Evolutionary conservation across 2,888 invertebrate species (phyloP), one percentile per base, ranked within the genome.

Genomic region (Exephanes ischioxanthus): DNA sequence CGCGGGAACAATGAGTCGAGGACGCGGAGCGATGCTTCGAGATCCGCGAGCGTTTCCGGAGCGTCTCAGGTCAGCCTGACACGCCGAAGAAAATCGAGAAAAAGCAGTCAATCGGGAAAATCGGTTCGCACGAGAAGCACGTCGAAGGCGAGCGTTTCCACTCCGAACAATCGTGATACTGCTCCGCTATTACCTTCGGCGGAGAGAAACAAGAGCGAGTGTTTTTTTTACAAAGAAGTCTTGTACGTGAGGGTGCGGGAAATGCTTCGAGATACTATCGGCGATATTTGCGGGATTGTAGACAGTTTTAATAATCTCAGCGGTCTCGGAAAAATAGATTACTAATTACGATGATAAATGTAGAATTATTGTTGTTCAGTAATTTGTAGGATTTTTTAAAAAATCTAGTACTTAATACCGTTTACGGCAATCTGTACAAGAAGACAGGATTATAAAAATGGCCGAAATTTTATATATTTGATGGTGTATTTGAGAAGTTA

Each of bases 251-350:
- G 89, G 3, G 87, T 91, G 63, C 87, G 90, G 51, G 80, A 87
- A 55, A 73, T 88, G 6, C 76, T 93, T 0, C 70, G 55, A 0
- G 83, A 89, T 1, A 88, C 89, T 0, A 76, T 93, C 9, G 85
- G 80, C 14, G 83, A 80, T 30, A 84, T 89, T 19, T 89, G 89
- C 51, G 88, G 86, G 0, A 83, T 84, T 55, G 85, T 92, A 3
- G 91, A 93, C 45, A 90, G 89, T 1, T 77, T 89, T 9, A 85
- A 91, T 26, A 88, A 87, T 83, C 77, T 92, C 3, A 85, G 87
- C 66, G 84, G 86, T 72, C 51, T n/a, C 3, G 75, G 83, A 19
- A 85, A 85, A 87, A 30, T 87, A 81, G 79, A 16, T 66, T 6
- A 11, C 0, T 41, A 45, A 11, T 77, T 19, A 19, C 51, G 19